Base-by-base conservation (phyloP, 2,888 invertebrate genomes). In the Rhimphoctona megacephalus region DNA sequence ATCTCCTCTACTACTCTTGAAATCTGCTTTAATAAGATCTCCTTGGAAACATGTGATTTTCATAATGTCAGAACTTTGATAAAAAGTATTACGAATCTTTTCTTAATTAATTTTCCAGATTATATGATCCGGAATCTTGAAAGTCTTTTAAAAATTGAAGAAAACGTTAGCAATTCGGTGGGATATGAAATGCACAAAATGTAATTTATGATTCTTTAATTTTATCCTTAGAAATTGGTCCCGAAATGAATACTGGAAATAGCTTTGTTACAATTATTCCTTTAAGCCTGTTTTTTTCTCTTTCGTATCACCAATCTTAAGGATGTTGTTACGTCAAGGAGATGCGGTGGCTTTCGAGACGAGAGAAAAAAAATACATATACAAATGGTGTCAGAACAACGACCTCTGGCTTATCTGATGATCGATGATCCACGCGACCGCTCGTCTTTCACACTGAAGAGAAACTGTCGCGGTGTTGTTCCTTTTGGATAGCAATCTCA, bases 401-500 rank as follows among this genome's bases (percentile, higher is more conserved):
- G 80, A 72, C 43, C 39, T 8, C 22, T 66, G 30, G 14, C 76
- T 33, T 88, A 89, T 89, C 89, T 83, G 84, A 89, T 88, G 78
- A 86, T 83, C 83, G 39, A 64, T 83, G 64, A 39, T 81, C 76
- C 87, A 85, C 79, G 85, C 85, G 87, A 87, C 76, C 70, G 52
- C 61, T 78, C 81, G 82, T 64, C 66, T 78, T 85, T 83, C 85
- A 83, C 82, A 78, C 86, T 69, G 43, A 30, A 67, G 30, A 81
- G 81, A 81, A 70, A 81, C 76, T 79, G 25, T 70, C 73, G 79
- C 70, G 52, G 69, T 73, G 78, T 78, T 79, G 69, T 80, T 77
- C 66, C 52, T 72, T 52, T 25, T 66, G 46, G 90, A 90, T 90
- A 88, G 43, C 22, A 78, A 90, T 90, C 90, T 85, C 33, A 85